Evolutionary conservation across 1,140 invertebrate genomes (phyloP).

Genomic region (Pogonus chalceus): DNA sequence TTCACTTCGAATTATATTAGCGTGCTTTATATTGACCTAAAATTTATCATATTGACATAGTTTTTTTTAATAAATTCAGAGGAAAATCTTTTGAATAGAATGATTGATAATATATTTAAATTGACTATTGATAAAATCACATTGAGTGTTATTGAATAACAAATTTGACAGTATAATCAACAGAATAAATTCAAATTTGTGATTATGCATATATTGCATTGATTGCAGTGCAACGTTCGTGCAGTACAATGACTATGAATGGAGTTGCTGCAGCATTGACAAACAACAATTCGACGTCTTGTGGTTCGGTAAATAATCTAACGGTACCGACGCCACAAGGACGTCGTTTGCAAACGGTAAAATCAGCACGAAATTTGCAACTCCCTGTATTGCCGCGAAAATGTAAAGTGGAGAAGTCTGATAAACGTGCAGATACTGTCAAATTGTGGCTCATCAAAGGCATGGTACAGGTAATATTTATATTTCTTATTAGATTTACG

Average conservation of each 20-base stretch:
- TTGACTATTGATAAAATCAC: too few relatives aligned
- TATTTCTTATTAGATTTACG: too few relatives aligned
- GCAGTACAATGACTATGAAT: constrained; percentile 28
- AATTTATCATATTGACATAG: too few relatives aligned
- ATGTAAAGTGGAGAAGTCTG: constrained; percentile 3
- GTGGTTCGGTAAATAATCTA: constrained; percentile 9
- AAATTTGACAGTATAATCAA: too few relatives aligned
- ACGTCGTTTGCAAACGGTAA: constrained; percentile 11
- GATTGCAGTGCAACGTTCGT: constrained; percentile 24
- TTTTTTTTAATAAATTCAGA: too few relatives aligned
- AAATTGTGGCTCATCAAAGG: constrained; percentile 33
- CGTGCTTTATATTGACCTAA: too few relatives aligned
- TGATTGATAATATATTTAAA: too few relatives aligned
- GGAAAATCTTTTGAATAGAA: too few relatives aligned
- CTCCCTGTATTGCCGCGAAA: constrained; percentile 5
- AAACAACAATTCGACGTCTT: constrained; percentile 11
- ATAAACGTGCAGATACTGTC: constrained; percentile 22
- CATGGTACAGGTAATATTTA: constrained; percentile 30
- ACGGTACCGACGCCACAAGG: constrained; percentile 11
- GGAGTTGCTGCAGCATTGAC: constrained; percentile 15
- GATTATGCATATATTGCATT: too few relatives aligned
- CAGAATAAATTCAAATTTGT: too few relatives aligned
- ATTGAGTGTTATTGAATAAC: too few relatives aligned
- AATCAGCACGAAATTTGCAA: constrained; percentile 10
- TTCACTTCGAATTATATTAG: too few relatives aligned